Base-by-base conservation (phyloP, 2,113 vertebrate species). In the Dasypus novemcinctus region DNA sequence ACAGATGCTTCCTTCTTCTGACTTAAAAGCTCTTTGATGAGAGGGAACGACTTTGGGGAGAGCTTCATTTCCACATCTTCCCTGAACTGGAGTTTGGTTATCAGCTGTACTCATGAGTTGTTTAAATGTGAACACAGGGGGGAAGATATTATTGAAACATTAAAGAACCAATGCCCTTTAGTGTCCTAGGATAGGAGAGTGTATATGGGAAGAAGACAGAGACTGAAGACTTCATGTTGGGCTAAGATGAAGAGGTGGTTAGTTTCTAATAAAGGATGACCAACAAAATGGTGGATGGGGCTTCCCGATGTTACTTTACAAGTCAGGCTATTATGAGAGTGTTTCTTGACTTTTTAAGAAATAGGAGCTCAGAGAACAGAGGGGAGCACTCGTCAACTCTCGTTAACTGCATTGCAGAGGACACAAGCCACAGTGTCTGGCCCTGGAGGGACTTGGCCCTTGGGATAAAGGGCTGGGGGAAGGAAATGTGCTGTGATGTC, bases 311-410 rank as follows among this genome's bases (percentile, higher is more conserved):
- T 25, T 78, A 17, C 29, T 20, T 9, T 71, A 41, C 20, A 84
- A 71, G 74, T 91, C 15, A 61, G 36, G 61, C 41, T 17, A 79
- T 61, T 81, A 38, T 66, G 36, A 91, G 69, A 87, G 21, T 87
- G 18, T 66, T 94, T 96, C 59, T 61, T 85, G 49, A 43, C 27
- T 79, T 31, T 79, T 78, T 5, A 63, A 79, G 76, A 94, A 82
- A 57, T 7, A 95, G 29, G 25, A 43, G 59, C 36, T 66, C 1
- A 11, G 27, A 88, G 36, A 87, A 76, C 2, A 84, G 43, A 90
- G 63, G 11, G 18, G 27, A 81, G 29, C 15, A 33, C 63, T 59
- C 87, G 14, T 41, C 27, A 84, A 33, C 1, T 15, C 33, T 36
- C 74, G 1, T 76, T 94, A 91, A 21, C 6, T 38, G 8, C 38